Evolutionary conservation across 2,888 invertebrate genomes (phyloP).

Genomic region (Latrodectus elegans): DNA sequence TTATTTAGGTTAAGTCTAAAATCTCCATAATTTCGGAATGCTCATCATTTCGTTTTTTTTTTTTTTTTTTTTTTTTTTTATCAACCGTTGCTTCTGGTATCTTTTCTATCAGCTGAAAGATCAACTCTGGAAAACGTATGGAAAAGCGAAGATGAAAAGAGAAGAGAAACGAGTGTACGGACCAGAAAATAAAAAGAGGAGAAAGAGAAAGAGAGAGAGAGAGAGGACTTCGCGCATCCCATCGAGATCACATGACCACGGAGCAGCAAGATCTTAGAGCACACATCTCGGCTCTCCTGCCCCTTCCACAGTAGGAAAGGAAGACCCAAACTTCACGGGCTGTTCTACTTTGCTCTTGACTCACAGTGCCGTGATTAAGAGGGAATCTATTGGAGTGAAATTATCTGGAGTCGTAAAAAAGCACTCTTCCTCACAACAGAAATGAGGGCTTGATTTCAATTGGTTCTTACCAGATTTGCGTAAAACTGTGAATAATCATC

Average conservation of each 20-base stretch:
- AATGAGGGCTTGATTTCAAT: too few relatives aligned
- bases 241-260: constrained; percentile 24
- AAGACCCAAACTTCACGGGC: constrained; percentile 4
- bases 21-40: too few relatives aligned
- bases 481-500: too few relatives aligned
- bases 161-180: background rate
- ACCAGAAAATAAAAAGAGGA: background rate
- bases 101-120: background rate
- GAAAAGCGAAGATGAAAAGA: constrained; percentile 11
- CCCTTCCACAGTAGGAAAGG: constrained; percentile 37
- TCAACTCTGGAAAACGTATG: constrained; percentile 16
- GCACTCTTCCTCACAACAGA: too few relatives aligned
- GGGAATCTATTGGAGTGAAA: background rate
- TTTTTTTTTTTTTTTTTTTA: too few relatives aligned
- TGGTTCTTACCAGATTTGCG: too few relatives aligned
- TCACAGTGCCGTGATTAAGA: background rate
- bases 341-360: background rate
- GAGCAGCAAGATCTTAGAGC: constrained; percentile 28
- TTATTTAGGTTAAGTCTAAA: too few relatives aligned
- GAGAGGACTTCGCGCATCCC: constrained; percentile 28
- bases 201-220: constrained; percentile 12
- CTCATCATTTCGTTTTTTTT: too few relatives aligned
- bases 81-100: too few relatives aligned
- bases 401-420: too few relatives aligned
- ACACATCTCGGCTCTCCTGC: constrained; percentile 21